A percentile compares a stretch with the other conserved stretches of the same genome.
phyloP scores from a whole-genome alignment of 2,888 invertebrate genomes.

The Drosophila paranaensis region DNA sequence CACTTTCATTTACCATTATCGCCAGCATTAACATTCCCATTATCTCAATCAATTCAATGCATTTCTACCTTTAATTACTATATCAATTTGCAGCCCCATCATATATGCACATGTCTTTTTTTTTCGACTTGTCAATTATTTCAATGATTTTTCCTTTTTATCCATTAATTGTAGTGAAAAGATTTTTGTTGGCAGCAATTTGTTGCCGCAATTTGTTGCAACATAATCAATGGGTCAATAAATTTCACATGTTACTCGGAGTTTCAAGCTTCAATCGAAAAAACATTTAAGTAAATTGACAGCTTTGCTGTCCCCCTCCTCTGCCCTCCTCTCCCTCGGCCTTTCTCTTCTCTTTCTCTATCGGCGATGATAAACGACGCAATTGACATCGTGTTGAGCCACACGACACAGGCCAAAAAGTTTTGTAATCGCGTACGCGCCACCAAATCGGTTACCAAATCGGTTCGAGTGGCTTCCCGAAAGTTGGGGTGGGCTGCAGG shows the following conservation, averaged over 20 bases:
- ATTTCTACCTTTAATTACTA: neutral
- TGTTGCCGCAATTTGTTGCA: conserved; percentile 20
- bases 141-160: neutral
- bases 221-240: conserved; percentile 16
- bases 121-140: neutral
- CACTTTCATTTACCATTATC: neutral
- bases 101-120: no score
- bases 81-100: neutral
- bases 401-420: conserved; percentile 31
- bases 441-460: conserved; percentile 54
- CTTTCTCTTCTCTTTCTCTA: conserved; percentile 1
- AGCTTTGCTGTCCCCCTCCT: neutral
- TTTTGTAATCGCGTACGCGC: conserved; percentile 54
- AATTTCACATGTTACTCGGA: conserved; percentile 18
- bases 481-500: neutral
- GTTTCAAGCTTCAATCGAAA: conserved; percentile 20
- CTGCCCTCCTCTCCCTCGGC: neutral
- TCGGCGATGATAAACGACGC: conserved; percentile 48
- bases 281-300: conserved; percentile 25
- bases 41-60: neutral
- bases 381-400: conserved; percentile 61
- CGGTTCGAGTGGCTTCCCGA: conserved; percentile 39
- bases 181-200: conserved; percentile 3
- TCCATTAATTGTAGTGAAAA: neutral
- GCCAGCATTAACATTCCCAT: neutral